phyloP scores from a whole-genome alignment of 1,140 invertebrate species.

The Oreohelix idahoensis region DNA sequence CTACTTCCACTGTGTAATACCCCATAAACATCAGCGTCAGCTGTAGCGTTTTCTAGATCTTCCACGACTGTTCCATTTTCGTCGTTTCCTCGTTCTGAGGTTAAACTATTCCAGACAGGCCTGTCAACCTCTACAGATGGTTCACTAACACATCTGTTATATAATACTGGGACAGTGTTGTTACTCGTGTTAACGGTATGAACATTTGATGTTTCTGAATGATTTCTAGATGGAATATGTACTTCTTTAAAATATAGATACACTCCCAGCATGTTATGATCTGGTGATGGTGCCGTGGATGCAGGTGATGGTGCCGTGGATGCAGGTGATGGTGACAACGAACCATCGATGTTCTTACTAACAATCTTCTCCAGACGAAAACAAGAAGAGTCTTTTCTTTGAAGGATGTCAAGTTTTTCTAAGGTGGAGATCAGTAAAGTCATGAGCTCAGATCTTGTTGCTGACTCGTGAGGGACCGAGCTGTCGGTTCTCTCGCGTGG shows the following conservation, averaged over 20 bases:
- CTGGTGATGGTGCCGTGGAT: neutral
- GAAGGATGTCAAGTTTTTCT: neutral
- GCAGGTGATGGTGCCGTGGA: too few relatives aligned
- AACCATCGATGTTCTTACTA: neutral
- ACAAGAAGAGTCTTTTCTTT: neutral
- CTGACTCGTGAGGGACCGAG: neutral
- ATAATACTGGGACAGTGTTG: neutral
- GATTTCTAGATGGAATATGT: neutral
- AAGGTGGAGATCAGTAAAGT: neutral
- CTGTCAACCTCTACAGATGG: neutral
- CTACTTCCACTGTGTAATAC: neutral
- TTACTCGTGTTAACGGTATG: neutral
- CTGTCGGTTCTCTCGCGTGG: neutral
- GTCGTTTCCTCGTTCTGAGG: neutral
- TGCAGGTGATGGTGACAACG: neutral
- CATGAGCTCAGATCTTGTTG: neutral
- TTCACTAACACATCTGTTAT: neutral
- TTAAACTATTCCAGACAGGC: neutral
- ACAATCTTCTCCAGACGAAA: neutral
- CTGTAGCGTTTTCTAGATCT: neutral
- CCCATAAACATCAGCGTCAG: neutral
- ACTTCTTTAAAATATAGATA: neutral
- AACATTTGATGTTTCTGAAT: neutral
- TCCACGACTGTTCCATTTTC: neutral
- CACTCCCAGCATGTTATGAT: neutral